Evolutionary conservation across 2,113 vertebrate genomes (phyloP), one percentile per base, ranked within the genome.

Genomic region (Malurus melanocephalus): DNA sequence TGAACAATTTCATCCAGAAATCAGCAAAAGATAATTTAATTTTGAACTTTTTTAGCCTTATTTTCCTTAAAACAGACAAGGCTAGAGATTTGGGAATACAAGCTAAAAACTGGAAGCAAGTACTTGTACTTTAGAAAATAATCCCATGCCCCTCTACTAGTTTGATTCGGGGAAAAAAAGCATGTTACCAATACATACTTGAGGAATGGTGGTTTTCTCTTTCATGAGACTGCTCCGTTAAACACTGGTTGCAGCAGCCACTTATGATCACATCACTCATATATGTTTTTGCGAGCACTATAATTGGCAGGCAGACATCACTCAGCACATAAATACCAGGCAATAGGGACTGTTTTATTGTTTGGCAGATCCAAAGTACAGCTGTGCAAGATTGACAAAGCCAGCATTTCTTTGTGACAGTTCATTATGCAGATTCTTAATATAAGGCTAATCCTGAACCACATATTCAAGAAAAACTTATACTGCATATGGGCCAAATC

Each of bases 281-380:
- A 48, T 14, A 33, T 45, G 35, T 76, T 85, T 89, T 87, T 91
- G 61, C n/a, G 75, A 64, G 66, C 18, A 38, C 43, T 57, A 2
- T 82, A 91, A 85, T 2, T 82, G 89, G 35, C 87, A 94, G 35
- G n/a, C 56, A 82, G 62, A 79, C 33, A 62, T 88, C 59, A 66
- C 52, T 87, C 71, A 90, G 43, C 10, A 27, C 24, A 74, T 74
- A 88, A 93, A 88, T 83, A 83, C n/a, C 80, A 89, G 76, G 64
- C 68, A 69, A 69, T 18, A 17, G 45, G 33, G 75, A 69, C 52
- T 12, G 9, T 60, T 93, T 73, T 77, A 85, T 73, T 92, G 33
- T 92, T 94, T 74, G 59, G 27, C 35, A 92, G 82, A 80, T 66
- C 55, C 16, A 66, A 88, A 90, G 48, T 73, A 84, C 81, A 95